Base-by-base conservation (phyloP, 2,888 invertebrate genomes). In the Plebejus melissa region DNA sequence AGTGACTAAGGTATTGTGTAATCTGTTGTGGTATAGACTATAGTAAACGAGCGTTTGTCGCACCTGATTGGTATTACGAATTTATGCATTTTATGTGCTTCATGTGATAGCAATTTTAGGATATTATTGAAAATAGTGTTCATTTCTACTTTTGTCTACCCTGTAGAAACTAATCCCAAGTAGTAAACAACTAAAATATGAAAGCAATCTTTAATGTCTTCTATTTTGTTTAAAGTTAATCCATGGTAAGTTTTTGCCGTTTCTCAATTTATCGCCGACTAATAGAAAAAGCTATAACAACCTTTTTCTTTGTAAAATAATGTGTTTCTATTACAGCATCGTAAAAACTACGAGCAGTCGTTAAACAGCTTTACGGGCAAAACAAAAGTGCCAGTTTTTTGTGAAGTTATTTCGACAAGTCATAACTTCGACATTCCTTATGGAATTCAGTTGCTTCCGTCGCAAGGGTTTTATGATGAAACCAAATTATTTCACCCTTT, bases 241-340 rank as follows among this genome's bases (percentile, higher is more conserved):
- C 65, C 65, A 32, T 16, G 32, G 65, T 9, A 71, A n/a, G 38
- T 69, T 22, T 70, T 71, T 41, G 41, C 41, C 22, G 46, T n/a
- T 38, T 28, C 41, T 65, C 65, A 65, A 32, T 65, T 65, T 65
- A 65, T 65, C 32, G 32, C 11, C 65, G 2, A 16, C 70, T 70
- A 41, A 70, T 70, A 70, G 70, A 70, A 70, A 41, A 70, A 38
- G 36, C 32, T 36, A 60, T 60, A 65, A 65, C 70, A 70, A 70
- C 41, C 36, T 36, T 16, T 69, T 72, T 54, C 72, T 54, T 72
- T 72, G 72, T 72, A 54, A 54, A 72, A 72, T 50, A 50, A 72
- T 54, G 72, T 72, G 32, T 72, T 72, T 72, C 72, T 72, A 72
- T 72, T 72, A 50, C 70, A 11, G 50, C 72, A 16, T 54, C 72